Base-by-base conservation (phyloP, 2,888 invertebrate genomes). In the Parnassius smintheus region DNA sequence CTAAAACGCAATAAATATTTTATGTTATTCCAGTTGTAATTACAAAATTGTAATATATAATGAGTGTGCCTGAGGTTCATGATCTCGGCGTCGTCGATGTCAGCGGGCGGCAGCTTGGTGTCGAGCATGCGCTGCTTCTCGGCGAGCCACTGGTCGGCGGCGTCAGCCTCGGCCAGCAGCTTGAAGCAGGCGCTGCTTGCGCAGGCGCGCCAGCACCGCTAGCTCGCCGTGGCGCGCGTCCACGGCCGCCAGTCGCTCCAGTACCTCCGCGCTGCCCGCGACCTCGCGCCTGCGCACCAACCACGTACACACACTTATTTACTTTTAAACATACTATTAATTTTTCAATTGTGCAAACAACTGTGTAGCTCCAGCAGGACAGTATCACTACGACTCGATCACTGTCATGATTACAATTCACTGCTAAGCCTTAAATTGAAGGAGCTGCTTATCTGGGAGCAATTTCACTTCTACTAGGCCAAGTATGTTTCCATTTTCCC, bases 21-120 rank as follows among this genome's bases (percentile, higher is more conserved):
- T n/a, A n/a, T 46, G n/a, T 10, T 10, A 9, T 46, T 12, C 10
- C n/a, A 46, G 46, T 46, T 12, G 46, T 7, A 12, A n/a, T 46
- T 10, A n/a, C n/a, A n/a, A n/a, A n/a, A n/a, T n/a, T n/a, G n/a
- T n/a, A n/a, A n/a, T n/a, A n/a, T n/a, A n/a, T n/a, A n/a, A n/a
- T n/a, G n/a, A n/a, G n/a, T 4, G 22, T 7, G 91, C 82, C 98
- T 95, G 85, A 99, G 99, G 86, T 98, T 98, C 98, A 99, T 98
- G 69, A 99, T 99, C 91, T 99, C 99, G 12, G 99, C 98, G 82
- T 99, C 99, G 85, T 99, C 99, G 80, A 99, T 98, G 73, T 99
- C 99, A 86, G 98, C 97, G 55, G 97, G 98, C 59, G 98, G 98
- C 66, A 97, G 96, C 97, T 99, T 98, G 8, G 99, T 99, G 70